These are phyloP conservation scores for Notodonta ziczac DNA, from an alignment of 2,888 invertebrate genomes.

Conservation along the genomic window DNA sequence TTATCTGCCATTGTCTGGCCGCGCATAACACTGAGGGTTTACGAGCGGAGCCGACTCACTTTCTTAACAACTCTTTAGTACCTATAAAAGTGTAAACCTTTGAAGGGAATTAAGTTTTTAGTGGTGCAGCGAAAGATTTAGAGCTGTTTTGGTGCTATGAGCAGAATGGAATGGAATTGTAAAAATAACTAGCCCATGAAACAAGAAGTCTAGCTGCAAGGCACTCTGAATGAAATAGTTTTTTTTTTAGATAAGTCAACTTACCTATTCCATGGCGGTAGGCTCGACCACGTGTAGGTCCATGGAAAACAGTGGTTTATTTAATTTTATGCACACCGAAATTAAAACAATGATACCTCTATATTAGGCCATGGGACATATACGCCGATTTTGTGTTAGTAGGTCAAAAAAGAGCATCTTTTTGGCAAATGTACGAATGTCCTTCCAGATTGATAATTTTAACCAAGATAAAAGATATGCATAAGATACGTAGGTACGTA, in stretches of 20 bases:
- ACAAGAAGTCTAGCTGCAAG: no score
- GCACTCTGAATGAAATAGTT: constrained; percentile 27
- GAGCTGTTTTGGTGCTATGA: constrained; percentile 11
- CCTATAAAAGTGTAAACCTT: constrained; percentile 60
- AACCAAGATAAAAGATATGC: no score
- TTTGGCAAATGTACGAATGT: no score
- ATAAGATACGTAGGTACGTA: no score
- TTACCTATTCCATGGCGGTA: constrained; percentile 78
- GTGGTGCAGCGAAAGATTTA: constrained; percentile 19
- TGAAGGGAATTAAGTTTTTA: constrained; percentile 66
- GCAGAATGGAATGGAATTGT: background rate
- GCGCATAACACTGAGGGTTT: constrained; percentile 64
- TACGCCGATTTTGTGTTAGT: background rate
- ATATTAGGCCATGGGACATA: constrained; percentile 31
- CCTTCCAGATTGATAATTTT: no score
- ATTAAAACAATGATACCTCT: constrained; percentile 46
- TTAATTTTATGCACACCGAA: constrained; percentile 70
- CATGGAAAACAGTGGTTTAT: constrained; percentile 79
- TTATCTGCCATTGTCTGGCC: constrained; percentile 74
- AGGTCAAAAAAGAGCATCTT: background rate
- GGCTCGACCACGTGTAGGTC: constrained; percentile 76
- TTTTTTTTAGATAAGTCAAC: constrained; percentile 67
- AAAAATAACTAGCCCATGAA: background rate
- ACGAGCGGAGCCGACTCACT: constrained; percentile 53
- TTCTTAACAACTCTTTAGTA: constrained; percentile 67